phyloP scores from a whole-genome alignment of 2,888 invertebrate species.

The Kryphioiulus occultus region DNA sequence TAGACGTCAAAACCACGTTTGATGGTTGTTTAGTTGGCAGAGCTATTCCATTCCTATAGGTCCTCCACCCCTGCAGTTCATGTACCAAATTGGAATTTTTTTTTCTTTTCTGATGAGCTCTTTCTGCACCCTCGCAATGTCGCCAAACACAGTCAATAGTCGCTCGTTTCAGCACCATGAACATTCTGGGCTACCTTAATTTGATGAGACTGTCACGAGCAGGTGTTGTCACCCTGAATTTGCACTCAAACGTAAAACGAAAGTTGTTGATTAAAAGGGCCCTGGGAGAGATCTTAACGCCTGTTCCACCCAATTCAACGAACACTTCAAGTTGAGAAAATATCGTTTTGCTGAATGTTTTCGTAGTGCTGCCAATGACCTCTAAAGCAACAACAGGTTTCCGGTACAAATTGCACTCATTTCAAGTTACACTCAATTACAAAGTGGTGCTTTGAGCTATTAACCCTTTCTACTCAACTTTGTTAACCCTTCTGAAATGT shows the following conservation, averaged over 20 bases:
- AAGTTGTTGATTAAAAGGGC: not conserved
- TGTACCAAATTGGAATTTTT: no score
- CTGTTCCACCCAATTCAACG: not conserved
- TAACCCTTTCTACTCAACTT: not conserved
- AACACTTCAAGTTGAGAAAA: not conserved
- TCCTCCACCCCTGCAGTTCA: not conserved
- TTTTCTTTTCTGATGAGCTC: not conserved
- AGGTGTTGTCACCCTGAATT: slow-evolving; percentile 27
- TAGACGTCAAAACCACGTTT: not conserved
- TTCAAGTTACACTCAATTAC: not conserved
- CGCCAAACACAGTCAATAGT: not conserved
- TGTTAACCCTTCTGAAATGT: not conserved
- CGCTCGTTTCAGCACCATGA: not conserved
- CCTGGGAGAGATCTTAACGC: not conserved
- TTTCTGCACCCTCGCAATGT: not conserved
- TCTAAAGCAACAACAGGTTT: not conserved
- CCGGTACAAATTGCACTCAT: not conserved
- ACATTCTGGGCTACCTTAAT: not conserved
- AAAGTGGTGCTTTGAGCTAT: not conserved
- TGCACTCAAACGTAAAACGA: not conserved
- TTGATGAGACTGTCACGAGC: not conserved
- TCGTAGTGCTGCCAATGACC: not conserved
- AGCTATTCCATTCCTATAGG: not conserved
- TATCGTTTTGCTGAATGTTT: not conserved
- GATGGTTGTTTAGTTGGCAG: not conserved